Evolutionary conservation across 92 coral and sea anemone species (phyloP).

Genomic region (Siderastrea radians): DNA sequence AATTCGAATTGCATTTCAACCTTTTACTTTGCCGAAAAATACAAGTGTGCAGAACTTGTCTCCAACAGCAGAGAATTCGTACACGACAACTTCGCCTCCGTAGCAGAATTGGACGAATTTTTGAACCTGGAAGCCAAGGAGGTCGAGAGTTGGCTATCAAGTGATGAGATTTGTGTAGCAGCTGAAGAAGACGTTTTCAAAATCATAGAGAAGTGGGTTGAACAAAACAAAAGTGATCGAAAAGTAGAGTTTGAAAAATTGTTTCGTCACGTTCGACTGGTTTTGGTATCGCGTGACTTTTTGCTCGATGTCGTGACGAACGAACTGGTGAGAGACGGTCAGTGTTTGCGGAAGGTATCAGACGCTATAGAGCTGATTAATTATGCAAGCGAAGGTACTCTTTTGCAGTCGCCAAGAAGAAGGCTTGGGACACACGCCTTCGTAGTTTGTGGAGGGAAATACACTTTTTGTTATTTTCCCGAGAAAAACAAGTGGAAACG

Average conservation of each 20-base stretch:
- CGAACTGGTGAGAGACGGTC: neutral
- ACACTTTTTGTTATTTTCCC: conserved; percentile 4
- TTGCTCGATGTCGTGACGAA: conserved; percentile 17
- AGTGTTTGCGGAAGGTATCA: neutral
- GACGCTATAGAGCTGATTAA: neutral
- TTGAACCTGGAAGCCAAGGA: neutral
- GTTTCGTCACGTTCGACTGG: conserved; percentile 25
- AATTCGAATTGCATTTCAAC: neutral
- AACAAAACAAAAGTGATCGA: conserved; percentile 4
- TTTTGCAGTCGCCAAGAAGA: neutral
- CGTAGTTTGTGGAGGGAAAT: too few relatives aligned
- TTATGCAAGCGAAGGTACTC: neutral
- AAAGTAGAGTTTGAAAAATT: conserved; percentile 13
- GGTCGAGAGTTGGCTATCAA: conserved; percentile 9
- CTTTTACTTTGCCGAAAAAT: conserved; percentile 8
- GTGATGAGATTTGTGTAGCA: conserved; percentile 5
- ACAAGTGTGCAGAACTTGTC: conserved; percentile 11
- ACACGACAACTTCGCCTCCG: conserved; percentile 1
- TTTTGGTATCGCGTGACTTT: conserved; percentile 16
- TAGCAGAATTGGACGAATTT: conserved; percentile 5
- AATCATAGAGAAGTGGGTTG: conserved; percentile 15
- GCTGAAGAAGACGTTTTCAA: conserved; percentile 8
- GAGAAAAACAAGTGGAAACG: conserved; percentile 15
- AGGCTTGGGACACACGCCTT: too few relatives aligned
- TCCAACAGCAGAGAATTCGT: neutral